Base-by-base conservation (phyloP, 2,888 invertebrate genomes). In the Lepidocyrtoides sp. region DNA sequence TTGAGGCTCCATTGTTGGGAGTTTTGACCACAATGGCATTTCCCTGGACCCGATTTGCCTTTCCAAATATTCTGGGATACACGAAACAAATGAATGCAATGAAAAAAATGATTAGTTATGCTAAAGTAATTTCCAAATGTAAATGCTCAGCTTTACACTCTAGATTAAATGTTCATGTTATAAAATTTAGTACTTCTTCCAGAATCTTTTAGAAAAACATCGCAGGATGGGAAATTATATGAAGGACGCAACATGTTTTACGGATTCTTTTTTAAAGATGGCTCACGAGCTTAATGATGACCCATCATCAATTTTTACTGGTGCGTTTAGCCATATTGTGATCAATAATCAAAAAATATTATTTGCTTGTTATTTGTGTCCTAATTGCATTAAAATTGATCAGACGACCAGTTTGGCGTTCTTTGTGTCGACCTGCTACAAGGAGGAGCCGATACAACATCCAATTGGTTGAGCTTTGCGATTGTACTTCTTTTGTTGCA, bases 361-460 rank as follows among this genome's bases (percentile, higher is more conserved):
- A n/a, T n/a, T n/a, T n/a, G n/a, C n/a, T n/a, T n/a, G n/a, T n/a
- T n/a, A n/a, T n/a, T n/a, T n/a, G n/a, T n/a, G 10, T 57, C 0
- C 32, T 48, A 14, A 29, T 72, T 75, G 10, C 3, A 66, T 2
- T 14, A 7, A 3, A 3, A 14, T 14, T 14, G 7, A 26, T 26
- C 23, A 91, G 90, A 91, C 66, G 90, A 91, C 26, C 90, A 91
- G 69, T 91, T 85, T 48, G 79, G 63, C 23, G 90, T 91, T 10
- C 26, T 91, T 23, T 81, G 85, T 32, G 44, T 36, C 0, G 90
- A 91, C 48, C 57, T 91, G 5, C 14, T 91, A 0, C 85, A 85
- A 54, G 90, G 85, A n/a, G 88, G 81, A 5, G 41, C 85, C 0
- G 85, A 84, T 57, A 84, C 90, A 0, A 91, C 85, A 10, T 77